phyloP scores from a whole-genome alignment of 2,113 vertebrate species.

The Ceyx margarethae region DNA sequence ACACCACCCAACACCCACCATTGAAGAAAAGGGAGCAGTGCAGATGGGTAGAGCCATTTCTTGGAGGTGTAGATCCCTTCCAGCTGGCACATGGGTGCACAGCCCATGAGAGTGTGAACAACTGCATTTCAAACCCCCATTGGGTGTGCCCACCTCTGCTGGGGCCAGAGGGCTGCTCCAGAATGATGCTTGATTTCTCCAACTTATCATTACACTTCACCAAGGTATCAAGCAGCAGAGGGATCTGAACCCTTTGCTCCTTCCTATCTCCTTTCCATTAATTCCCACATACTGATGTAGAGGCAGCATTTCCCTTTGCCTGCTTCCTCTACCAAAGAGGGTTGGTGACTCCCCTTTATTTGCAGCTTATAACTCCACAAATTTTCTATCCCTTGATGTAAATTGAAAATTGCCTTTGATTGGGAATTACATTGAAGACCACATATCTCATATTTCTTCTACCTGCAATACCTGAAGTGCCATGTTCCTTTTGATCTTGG shows the following conservation, averaged over 20 bases:
- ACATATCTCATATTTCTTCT: background rate
- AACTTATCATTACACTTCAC: background rate
- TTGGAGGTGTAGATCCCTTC: background rate
- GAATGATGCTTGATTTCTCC: background rate
- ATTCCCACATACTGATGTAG: background rate
- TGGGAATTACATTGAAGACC: background rate
- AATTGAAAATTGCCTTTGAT: background rate
- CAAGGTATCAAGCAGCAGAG: rapidly evolving
- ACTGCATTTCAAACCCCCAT: background rate
- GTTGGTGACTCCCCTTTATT: background rate
- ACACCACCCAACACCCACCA: rapidly evolving
- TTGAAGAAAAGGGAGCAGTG: background rate
- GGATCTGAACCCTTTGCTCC: background rate
- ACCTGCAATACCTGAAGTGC: background rate
- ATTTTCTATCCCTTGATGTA: background rate
- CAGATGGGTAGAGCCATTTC: background rate
- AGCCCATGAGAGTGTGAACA: rapidly evolving
- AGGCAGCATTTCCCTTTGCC: background rate
- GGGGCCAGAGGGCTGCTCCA: background rate
- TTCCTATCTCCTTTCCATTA: background rate
- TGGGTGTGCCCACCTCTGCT: background rate
- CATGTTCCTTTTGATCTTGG: background rate
- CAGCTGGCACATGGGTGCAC: background rate
- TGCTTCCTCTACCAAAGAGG: background rate
- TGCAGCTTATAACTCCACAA: background rate